Conservation (phyloP, 92 coral and sea anemone genomes). For the Porites evermanni region DNA sequence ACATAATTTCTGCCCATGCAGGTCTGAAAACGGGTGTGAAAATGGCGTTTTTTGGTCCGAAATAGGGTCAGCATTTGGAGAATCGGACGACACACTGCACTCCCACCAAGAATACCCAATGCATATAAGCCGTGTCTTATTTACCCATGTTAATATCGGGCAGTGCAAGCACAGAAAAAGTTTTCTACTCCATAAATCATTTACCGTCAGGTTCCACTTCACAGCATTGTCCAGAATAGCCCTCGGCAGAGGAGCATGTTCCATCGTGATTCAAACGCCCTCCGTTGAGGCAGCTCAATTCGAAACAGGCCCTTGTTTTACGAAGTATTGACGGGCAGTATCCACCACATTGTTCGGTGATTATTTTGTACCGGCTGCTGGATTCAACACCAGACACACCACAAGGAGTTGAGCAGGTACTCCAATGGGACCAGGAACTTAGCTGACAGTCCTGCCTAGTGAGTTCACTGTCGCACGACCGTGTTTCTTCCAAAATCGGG, state of each 20-base stretch:
- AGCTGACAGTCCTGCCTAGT: not conserved
- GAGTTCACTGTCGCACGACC: not conserved
- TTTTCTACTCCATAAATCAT: no score
- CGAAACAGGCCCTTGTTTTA: not conserved
- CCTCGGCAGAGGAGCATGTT: not conserved
- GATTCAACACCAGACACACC: constrained; percentile 2
- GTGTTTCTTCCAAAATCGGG: constrained; percentile 1
- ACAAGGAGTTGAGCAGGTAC: not conserved
- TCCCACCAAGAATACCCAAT: no score
- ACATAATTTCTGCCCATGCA: no score
- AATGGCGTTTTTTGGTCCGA: no score
- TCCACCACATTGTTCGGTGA: constrained; percentile 3
- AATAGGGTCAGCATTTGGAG: no score
- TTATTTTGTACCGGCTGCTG: not conserved
- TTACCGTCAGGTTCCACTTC: no score
- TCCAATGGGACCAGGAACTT: constrained; percentile 31
- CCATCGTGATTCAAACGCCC: not conserved
- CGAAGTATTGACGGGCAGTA: not conserved
- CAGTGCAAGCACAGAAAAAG: no score
- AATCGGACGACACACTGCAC: no score
- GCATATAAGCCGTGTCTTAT: no score
- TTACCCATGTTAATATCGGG: no score
- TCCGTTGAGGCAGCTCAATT: constrained; percentile 3
- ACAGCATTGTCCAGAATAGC: constrained; percentile 6
- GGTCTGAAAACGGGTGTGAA: no score